phyloP scores from a whole-genome alignment of 1,140 invertebrate genomes.

The Drosophila busckii region DNA sequence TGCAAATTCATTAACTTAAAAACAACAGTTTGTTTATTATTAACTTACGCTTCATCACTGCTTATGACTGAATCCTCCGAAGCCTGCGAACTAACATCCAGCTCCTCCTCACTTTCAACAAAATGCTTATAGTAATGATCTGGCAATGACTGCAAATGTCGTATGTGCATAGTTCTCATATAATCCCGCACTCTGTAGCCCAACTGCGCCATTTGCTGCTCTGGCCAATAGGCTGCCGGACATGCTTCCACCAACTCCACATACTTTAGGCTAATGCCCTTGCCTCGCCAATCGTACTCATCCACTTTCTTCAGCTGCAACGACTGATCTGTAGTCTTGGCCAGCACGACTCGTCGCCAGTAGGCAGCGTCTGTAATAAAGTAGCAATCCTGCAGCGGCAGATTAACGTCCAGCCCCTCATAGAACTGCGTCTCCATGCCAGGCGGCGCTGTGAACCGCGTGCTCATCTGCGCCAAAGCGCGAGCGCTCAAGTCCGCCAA shows the following conservation, averaged over 20 bases:
- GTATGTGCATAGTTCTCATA: constrained; percentile 42
- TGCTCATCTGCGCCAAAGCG: constrained; percentile 32
- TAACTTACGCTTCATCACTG: constrained; percentile 37
- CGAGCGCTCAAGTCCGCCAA: constrained; percentile 47
- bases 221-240: constrained; percentile 50
- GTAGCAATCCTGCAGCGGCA: constrained; percentile 55
- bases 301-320: constrained; percentile 27
- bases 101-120: constrained; percentile 9
- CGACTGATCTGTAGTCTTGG: constrained; percentile 37
- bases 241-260: constrained; percentile 61
- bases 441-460: constrained; percentile 2
- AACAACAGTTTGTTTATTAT: background rate
- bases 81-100: constrained; percentile 35
- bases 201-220: constrained; percentile 42
- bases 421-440: constrained; percentile 38
- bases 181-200: constrained; percentile 26
- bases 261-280: constrained; percentile 59
- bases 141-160: constrained; percentile 44
- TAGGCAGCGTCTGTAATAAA: constrained; percentile 37
- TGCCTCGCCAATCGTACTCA: constrained; percentile 54
- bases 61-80: constrained; percentile 15
- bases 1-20: no score
- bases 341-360: constrained; percentile 60
- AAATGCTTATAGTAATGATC: constrained; percentile 29
- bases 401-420: constrained; percentile 50